Base-by-base conservation (phyloP, 2,797 vertebrate genomes). In the Ciconia nigra region DNA sequence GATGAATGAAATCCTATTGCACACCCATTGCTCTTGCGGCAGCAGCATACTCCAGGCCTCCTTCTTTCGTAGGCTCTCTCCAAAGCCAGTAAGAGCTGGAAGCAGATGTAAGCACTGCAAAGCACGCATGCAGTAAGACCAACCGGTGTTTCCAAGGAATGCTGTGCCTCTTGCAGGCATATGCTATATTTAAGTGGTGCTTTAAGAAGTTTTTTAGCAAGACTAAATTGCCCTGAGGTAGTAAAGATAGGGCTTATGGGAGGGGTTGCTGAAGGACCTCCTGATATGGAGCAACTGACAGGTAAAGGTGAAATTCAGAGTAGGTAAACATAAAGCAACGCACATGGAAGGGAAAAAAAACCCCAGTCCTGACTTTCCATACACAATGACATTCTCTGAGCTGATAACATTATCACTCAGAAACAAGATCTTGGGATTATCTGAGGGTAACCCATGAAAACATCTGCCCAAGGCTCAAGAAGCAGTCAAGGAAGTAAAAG, bases 301-400 rank as follows among this genome's bases (percentile, higher is more conserved):
- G 4, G n/a, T 55, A 84, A 91, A 79, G 62, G 21, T 57, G 31
- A 74, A 91, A 90, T 39, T 49, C 61, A 69, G 57, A 69, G 33
- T 13, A 81, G 47, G n/a, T 65, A 74, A 95, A 83, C 0, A 4
- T 65, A 80, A 71, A 93, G 52, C 39, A 51, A 59, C 0, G 2
- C 51, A 94, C 3, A 2, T 1, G 1, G 35, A 92, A 49, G 7
- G 2, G 21, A 1, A 37, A 28, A 33, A 25, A 14, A 2, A 0
- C 22, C 5, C 29, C 35, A 61, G 24, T 18, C 35, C 41, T 19
- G 55, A 22, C 62, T 65, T 88, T 74, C 58, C 2, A 1, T 46
- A 79, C 25, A 79, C 33, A 89, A 5, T 35, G 19, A 37, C 39
- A 35, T 84, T 74, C 65, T 82, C 78, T 41, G 47, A 93, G 41